A percentile compares a stretch with the other conserved stretches of the same genome.
These are phyloP conservation scores for Brenthis daphne DNA, from an alignment of 2,888 invertebrate genomes.

Conservation along the genomic window DNA sequence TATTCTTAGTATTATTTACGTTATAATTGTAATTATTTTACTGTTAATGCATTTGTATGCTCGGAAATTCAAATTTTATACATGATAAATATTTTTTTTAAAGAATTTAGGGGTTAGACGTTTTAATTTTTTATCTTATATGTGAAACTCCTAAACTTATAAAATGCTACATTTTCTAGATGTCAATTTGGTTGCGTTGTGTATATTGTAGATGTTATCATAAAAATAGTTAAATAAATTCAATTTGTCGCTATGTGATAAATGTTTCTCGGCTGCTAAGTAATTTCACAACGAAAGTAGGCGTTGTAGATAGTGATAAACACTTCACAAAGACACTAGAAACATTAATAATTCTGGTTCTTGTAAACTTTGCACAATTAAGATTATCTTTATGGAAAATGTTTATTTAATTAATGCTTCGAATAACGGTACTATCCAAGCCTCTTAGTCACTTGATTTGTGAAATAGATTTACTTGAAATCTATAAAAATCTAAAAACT, in stretches of 20 bases:
- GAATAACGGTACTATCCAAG: too few relatives aligned
- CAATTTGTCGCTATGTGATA: slow-evolving; percentile 14
- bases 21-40: too few relatives aligned
- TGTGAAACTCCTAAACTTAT: not conserved
- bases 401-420: not conserved
- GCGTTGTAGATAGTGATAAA: slow-evolving; percentile 15
- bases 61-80: too few relatives aligned
- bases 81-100: too few relatives aligned
- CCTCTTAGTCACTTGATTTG: too few relatives aligned
- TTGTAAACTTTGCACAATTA: not conserved
- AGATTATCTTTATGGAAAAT: not conserved
- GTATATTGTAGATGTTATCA: slow-evolving; percentile 2
- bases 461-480: too few relatives aligned
- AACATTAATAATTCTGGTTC: not conserved
- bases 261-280: slow-evolving; percentile 16
- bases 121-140: too few relatives aligned
- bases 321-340: not conserved
- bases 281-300: slow-evolving; percentile 25
- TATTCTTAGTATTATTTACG: too few relatives aligned
- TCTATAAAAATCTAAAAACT: too few relatives aligned
- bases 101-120: too few relatives aligned
- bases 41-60: too few relatives aligned
- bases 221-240: slow-evolving; percentile 3
- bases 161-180: not conserved
- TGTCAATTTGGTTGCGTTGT: not conserved